phyloP scores from a whole-genome alignment of 2,797 vertebrate genomes.

The Pangasius djambal region DNA sequence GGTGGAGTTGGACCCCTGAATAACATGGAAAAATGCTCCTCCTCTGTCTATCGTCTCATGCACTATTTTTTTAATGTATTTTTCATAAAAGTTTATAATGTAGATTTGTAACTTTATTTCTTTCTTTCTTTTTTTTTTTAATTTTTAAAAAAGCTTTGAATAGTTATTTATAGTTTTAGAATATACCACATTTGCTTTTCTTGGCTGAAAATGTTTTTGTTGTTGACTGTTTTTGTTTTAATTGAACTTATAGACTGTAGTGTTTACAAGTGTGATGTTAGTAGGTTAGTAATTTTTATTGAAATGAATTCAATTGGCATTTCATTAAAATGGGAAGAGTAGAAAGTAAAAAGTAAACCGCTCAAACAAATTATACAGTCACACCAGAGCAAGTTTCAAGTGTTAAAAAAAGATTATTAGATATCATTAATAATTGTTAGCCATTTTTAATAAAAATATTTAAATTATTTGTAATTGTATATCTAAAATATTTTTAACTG shows the following conservation, averaged over 20 bases:
- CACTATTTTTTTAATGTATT: background rate
- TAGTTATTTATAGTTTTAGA: background rate
- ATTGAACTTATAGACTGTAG: background rate
- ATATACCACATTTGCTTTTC: background rate
- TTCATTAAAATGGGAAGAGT: background rate
- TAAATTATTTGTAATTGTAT: background rate
- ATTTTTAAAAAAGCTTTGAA: background rate
- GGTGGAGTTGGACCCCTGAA: background rate
- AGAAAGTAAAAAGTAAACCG: background rate
- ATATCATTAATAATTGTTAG: background rate
- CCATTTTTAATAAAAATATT: background rate
- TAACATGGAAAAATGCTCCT: background rate
- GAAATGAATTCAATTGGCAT: background rate
- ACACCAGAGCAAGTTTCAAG: background rate
- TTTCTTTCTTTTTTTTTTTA: no score
- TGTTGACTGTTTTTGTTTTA: no score
- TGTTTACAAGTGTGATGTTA: background rate
- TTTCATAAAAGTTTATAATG: background rate
- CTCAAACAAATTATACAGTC: background rate
- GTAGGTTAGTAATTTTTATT: background rate
- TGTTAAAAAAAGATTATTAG: background rate
- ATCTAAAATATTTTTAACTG: background rate
- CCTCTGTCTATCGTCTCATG: background rate
- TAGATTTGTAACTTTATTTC: background rate
- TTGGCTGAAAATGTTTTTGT: no score